A percentile compares a stretch with the other conserved stretches of the same genome.
Conservation (phyloP, 2,888 invertebrate species). For the Aproaerema taeniolella region DNA sequence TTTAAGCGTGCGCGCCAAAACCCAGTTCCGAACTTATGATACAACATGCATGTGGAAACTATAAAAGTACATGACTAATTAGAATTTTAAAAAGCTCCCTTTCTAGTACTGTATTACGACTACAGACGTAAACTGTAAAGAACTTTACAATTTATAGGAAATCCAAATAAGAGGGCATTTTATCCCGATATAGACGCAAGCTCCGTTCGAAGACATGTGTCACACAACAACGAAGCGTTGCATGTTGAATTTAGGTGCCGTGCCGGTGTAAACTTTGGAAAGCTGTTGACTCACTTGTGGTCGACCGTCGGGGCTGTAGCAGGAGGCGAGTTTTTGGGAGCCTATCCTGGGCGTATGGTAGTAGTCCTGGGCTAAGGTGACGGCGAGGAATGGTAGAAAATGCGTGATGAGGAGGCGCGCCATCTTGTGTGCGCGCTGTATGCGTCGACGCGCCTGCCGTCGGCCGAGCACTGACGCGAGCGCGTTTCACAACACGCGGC, state of each 20-base stretch:
- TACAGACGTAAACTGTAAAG: no score
- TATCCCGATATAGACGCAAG: conserved; percentile 6
- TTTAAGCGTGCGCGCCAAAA: not conserved
- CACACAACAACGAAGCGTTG: conserved; percentile 32
- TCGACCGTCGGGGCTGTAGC: conserved; percentile 55
- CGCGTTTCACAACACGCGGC: conserved; percentile 59
- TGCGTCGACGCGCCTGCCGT: conserved; percentile 54
- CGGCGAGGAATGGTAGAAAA: conserved; percentile 42
- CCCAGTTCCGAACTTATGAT: no score
- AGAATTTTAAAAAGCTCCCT: no score
- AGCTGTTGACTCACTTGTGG: conserved; percentile 59
- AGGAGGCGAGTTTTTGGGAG: conserved; percentile 57
- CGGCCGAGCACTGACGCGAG: conserved; percentile 60
- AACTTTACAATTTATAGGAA: not conserved
- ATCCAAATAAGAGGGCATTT: not conserved
- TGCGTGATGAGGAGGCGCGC: conserved; percentile 45
- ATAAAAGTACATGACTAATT: no score
- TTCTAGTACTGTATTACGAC: no score
- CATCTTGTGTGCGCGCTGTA: conserved; percentile 45
- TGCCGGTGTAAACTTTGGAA: conserved; percentile 29
- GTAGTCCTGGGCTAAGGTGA: conserved; percentile 50
- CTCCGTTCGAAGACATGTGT: conserved; percentile 16
- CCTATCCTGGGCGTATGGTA: conserved; percentile 52
- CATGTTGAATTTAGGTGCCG: conserved; percentile 14
- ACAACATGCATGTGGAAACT: no score